Percentiles rank a stretch among this genome's conserved stretches.
Conservation (phyloP, 2,888 invertebrate genomes). For the Diadegma fenestrale region DNA sequence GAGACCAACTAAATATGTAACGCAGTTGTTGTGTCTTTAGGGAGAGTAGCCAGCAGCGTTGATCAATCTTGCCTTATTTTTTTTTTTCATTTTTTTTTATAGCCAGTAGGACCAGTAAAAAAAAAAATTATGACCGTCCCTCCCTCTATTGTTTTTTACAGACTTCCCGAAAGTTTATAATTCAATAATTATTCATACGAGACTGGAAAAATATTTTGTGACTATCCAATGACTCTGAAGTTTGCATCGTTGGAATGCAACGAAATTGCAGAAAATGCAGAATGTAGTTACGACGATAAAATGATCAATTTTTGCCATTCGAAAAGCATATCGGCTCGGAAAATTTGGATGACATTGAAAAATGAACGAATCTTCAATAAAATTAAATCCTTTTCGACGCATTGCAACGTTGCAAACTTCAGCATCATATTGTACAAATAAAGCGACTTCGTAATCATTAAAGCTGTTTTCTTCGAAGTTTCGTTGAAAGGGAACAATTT, state of each 20-base stretch:
- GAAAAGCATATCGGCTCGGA: too few relatives aligned
- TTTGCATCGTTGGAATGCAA: too few relatives aligned
- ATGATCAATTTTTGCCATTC: too few relatives aligned
- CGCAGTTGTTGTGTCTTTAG: neutral
- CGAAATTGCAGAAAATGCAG: too few relatives aligned
- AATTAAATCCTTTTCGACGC: too few relatives aligned
- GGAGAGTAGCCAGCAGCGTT: slow-evolving; percentile 5
- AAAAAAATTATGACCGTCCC: neutral
- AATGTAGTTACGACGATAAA: too few relatives aligned
- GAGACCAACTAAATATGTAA: slow-evolving; percentile 25
- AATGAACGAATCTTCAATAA: too few relatives aligned
- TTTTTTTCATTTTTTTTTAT: neutral
- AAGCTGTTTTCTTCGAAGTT: neutral
- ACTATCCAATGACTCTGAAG: too few relatives aligned
- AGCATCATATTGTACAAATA: too few relatives aligned
- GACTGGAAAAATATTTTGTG: neutral
- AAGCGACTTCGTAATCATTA: too few relatives aligned
- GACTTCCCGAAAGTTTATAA: neutral
- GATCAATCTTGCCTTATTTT: slow-evolving; percentile 8
- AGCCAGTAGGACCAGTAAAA: neutral
- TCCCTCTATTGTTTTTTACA: neutral
- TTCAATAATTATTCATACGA: neutral
- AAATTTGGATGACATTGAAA: too few relatives aligned
- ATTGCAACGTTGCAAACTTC: too few relatives aligned
- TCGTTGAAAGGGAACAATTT: neutral